These are phyloP conservation scores for Bos indicus DNA, from an alignment of 2,113 vertebrate genomes.

Conservation along the genomic window DNA sequence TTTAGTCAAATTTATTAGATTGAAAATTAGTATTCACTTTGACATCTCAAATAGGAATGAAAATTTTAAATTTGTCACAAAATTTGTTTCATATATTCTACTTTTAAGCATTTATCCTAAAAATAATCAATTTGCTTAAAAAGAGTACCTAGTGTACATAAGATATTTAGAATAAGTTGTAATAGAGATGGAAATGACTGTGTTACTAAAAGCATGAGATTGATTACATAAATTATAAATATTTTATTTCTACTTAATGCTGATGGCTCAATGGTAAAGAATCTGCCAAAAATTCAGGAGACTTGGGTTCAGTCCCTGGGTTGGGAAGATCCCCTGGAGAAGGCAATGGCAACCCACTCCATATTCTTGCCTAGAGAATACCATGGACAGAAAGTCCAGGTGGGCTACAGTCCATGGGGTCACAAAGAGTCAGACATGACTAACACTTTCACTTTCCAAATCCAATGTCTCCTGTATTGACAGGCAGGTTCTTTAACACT, in stretches of 20 bases:
- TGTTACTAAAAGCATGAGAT: neutral
- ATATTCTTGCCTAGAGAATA: neutral
- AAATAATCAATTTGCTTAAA: neutral
- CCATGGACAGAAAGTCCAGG: neutral
- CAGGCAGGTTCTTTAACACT: neutral
- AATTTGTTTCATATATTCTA: neutral
- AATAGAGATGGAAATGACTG: neutral
- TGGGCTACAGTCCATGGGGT: neutral
- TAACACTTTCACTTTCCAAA: neutral
- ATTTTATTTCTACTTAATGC: neutral
- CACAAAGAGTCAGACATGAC: neutral
- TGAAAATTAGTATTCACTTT: neutral
- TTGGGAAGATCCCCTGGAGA: neutral
- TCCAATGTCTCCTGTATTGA: neutral
- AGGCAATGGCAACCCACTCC: neutral
- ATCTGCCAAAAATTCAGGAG: neutral
- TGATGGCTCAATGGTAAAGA: neutral
- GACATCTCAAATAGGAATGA: neutral
- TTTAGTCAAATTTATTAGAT: neutral
- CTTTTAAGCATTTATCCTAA: neutral
- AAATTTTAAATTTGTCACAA: neutral
- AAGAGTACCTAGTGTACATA: neutral
- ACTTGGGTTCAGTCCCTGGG: neutral
- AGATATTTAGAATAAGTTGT: neutral
- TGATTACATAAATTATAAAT: neutral